Percentiles rank a stretch among this genome's conserved stretches.
Evolutionary conservation across 2,888 invertebrate species (phyloP).

Genomic region (Masnerella sp.): DNA sequence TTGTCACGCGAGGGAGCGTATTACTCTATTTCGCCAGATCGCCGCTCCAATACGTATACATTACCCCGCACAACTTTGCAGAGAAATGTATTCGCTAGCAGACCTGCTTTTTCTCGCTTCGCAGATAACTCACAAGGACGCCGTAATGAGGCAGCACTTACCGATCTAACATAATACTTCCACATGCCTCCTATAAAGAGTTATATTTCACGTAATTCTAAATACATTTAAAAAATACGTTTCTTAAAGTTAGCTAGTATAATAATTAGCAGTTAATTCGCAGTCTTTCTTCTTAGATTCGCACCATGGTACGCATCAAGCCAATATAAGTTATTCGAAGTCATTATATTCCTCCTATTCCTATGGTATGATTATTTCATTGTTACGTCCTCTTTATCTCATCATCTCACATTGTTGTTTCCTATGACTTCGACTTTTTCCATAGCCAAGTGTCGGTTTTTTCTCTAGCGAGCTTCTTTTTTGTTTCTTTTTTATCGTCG

Average conservation of each 20-base stretch:
- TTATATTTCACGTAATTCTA: too few species aligned
- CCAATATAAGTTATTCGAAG: too few species aligned
- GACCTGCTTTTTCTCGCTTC: constrained; percentile 29
- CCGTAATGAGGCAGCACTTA: constrained; percentile 31
- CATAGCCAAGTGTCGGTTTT: constrained; percentile 6
- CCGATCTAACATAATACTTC: too few species aligned
- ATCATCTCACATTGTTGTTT: constrained; percentile 1
- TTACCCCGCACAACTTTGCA: background rate
- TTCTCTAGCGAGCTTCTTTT: constrained; percentile 3
- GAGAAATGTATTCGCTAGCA: constrained; percentile 16
- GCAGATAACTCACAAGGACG: constrained; percentile 34
- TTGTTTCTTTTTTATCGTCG: constrained; percentile 4
- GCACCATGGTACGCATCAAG: too few species aligned
- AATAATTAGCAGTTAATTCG: too few species aligned
- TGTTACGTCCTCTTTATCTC: constrained; percentile 20
- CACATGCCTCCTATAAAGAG: too few species aligned
- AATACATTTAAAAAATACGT: too few species aligned
- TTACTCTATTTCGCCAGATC: constrained; percentile 18
- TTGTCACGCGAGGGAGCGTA: constrained; percentile 29
- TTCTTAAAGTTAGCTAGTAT: too few species aligned
- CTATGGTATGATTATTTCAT: background rate
- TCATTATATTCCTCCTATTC: background rate
- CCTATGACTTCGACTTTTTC: constrained; percentile 7
- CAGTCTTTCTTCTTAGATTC: too few species aligned
- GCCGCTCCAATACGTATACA: constrained; percentile 36